Evolutionary conservation across 1,140 invertebrate species (phyloP).

Genomic region (Drosophila repleta): DNA sequence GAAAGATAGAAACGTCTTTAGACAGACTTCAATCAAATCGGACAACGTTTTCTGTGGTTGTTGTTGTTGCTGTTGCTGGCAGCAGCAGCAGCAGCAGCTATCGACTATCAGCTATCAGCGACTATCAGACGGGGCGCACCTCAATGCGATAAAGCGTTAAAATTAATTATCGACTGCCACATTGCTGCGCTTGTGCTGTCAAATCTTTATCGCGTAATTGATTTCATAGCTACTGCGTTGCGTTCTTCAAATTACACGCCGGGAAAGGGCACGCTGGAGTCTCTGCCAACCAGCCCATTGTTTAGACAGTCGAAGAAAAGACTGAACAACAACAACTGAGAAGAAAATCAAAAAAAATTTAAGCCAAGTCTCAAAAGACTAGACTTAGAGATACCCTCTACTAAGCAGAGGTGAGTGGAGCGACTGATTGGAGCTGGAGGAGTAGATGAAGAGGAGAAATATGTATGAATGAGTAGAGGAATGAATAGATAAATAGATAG

Average conservation of each 20-base stretch:
- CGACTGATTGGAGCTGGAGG: neutral
- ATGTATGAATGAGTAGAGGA: neutral
- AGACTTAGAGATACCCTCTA: constrained; percentile 3
- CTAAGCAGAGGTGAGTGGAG: neutral
- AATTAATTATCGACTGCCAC: constrained; percentile 80
- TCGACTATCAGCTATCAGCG: constrained; percentile 57
- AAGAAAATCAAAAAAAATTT: constrained; percentile 13
- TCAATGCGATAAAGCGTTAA: constrained; percentile 81
- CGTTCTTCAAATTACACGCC: constrained; percentile 75
- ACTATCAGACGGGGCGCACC: constrained; percentile 57
- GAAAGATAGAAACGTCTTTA: constrained; percentile 43
- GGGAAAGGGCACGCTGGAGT: constrained; percentile 39
- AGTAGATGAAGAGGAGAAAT: neutral
- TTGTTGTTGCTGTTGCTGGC: constrained; percentile 4
- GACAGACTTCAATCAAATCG: constrained; percentile 81
- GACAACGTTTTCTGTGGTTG: constrained; percentile 32
- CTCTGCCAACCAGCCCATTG: constrained; percentile 41
- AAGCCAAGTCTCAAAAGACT: neutral
- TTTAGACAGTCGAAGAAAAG: constrained; percentile 52
- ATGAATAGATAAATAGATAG: no score
- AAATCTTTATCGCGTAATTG: constrained; percentile 83
- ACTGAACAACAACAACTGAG: constrained; percentile 14
- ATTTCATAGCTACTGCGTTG: constrained; percentile 83
- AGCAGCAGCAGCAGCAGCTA: constrained; percentile 35
- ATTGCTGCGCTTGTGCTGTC: constrained; percentile 77